Percentiles rank a stretch among this genome's conserved stretches.
Conservation (phyloP, 2,888 invertebrate species). For the Scrobipalpa atriplicella region DNA sequence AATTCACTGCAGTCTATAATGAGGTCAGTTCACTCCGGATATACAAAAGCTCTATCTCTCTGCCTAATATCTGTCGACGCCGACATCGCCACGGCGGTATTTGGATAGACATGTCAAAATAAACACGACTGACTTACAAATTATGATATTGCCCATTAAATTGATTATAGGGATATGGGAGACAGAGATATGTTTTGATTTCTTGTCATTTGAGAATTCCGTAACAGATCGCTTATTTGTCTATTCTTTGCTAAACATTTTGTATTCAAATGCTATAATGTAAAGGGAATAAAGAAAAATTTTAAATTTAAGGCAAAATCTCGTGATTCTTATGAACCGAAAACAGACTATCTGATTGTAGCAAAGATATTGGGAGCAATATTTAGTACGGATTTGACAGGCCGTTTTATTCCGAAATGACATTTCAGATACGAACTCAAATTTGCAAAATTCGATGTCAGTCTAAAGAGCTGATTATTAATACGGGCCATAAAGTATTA, state of each 20-base stretch:
- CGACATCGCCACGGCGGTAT: constrained; percentile 41
- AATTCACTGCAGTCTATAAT: background rate
- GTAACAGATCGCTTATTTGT: background rate
- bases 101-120: constrained; percentile 63
- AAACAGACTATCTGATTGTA: too few relatives aligned
- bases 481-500: too few relatives aligned
- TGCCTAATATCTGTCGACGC: constrained; percentile 58
- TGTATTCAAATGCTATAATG: background rate
- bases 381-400: too few relatives aligned
- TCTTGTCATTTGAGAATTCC: background rate
- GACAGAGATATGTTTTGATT: background rate
- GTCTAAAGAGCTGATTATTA: too few relatives aligned
- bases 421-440: too few relatives aligned
- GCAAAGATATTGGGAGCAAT: too few relatives aligned
- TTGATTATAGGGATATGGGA: background rate
- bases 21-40: constrained; percentile 7
- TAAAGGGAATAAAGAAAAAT: too few relatives aligned
- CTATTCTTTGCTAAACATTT: background rate
- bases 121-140: constrained; percentile 52
- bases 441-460: too few relatives aligned
- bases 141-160: constrained; percentile 46
- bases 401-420: too few relatives aligned
- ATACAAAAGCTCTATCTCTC: constrained; percentile 29
- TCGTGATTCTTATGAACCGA: too few relatives aligned
- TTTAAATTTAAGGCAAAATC: too few relatives aligned